Evolutionary conservation across 2,888 invertebrate genomes (phyloP).

Genomic region (Drosophila tanythrix): DNA sequence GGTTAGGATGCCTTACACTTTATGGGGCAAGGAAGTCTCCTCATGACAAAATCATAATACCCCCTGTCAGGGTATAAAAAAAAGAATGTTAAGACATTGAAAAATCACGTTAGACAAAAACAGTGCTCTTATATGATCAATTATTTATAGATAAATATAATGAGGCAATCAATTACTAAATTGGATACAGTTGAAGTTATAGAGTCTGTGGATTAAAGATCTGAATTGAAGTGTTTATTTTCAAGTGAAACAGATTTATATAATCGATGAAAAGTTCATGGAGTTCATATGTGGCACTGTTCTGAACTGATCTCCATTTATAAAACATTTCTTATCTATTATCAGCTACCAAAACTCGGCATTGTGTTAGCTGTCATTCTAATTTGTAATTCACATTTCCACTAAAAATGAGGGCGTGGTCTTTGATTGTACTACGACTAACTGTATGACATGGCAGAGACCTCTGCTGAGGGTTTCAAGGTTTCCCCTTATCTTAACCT

Average conservation of each 20-base stretch:
- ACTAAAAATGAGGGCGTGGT: constrained; percentile 40
- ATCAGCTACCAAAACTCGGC: neutral
- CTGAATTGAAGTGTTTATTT: neutral
- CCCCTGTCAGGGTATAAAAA: neutral
- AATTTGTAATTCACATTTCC: neutral
- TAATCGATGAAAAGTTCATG: neutral
- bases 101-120: neutral
- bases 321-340: neutral
- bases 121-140: neutral
- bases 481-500: neutral
- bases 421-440: constrained; percentile 17
- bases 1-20: neutral
- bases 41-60: neutral
- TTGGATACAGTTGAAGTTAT: neutral
- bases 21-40: neutral
- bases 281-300: neutral
- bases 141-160: neutral
- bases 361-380: neutral
- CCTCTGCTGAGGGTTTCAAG: constrained; percentile 21
- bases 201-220: neutral
- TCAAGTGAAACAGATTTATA: neutral
- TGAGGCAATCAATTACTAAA: neutral
- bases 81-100: neutral
- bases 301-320: neutral
- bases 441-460: constrained; percentile 13